These are phyloP conservation scores for Noctua janthina DNA, from an alignment of 2,888 invertebrate species.

Conservation along the genomic window DNA sequence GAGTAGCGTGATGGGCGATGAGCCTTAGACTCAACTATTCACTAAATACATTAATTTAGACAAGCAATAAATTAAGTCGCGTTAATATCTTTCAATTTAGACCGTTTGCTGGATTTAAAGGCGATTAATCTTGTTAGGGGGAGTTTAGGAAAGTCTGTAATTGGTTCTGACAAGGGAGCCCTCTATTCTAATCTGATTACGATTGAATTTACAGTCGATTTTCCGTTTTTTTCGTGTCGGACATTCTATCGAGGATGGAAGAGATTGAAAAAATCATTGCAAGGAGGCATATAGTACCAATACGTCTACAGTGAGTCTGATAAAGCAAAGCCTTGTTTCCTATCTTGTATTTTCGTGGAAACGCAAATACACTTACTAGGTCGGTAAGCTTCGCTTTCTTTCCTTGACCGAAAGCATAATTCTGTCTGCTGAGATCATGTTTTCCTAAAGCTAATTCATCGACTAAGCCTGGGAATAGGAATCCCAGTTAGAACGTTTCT, in stretches of 20 bases:
- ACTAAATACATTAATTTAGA: conserved; percentile 49
- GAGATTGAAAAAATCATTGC: background rate
- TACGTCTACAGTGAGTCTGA: background rate
- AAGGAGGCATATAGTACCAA: background rate
- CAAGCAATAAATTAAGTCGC: conserved; percentile 55
- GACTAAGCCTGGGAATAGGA: background rate
- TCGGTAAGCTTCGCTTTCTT: background rate
- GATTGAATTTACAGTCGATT: conserved; percentile 30
- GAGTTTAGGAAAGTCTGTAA: conserved; percentile 54
- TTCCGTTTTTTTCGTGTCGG: conserved; percentile 5
- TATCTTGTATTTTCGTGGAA: background rate
- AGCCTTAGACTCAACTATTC: conserved; percentile 37
- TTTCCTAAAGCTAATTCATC: background rate
- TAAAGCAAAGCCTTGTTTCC: background rate
- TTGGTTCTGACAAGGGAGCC: conserved; percentile 52
- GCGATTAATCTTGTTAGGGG: conserved; percentile 66
- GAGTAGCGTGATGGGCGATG: too few relatives aligned
- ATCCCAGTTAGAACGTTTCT: background rate
- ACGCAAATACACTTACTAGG: background rate
- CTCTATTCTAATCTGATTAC: conserved; percentile 31
- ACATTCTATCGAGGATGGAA: background rate
- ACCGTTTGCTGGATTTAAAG: conserved; percentile 58
- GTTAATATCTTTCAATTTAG: conserved; percentile 64
- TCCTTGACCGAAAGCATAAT: background rate
- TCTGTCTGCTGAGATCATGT: background rate